phyloP scores from a whole-genome alignment of 2,888 invertebrate genomes.

The Lycaena phlaeas region DNA sequence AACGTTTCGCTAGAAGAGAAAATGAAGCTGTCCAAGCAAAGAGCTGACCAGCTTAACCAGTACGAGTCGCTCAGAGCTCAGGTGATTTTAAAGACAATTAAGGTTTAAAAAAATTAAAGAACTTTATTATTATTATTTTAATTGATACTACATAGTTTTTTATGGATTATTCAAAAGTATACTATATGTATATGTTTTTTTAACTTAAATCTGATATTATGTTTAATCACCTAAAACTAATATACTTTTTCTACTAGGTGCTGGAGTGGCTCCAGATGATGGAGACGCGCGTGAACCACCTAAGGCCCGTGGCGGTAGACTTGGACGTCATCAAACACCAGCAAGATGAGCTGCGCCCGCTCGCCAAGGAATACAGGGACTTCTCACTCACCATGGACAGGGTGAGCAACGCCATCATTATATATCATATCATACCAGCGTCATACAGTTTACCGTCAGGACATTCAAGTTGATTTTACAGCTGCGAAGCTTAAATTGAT shows the following conservation, averaged over 20 bases:
- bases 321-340: constrained; percentile 88
- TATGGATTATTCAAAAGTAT: not conserved
- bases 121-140: no score
- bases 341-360: constrained; percentile 86
- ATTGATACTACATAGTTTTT: no score
- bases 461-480: no score
- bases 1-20: constrained; percentile 87
- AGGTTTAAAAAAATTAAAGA: no score
- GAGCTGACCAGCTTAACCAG: constrained; percentile 88
- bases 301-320: constrained; percentile 91
- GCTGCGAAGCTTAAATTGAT: no score
- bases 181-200: no score
- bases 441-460: no score
- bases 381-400: constrained; percentile 90
- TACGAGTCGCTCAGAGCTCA: constrained; percentile 89
- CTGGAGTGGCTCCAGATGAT: constrained; percentile 88
- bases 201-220: no score
- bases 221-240: no score
- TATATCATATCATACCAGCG: no score
- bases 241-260: no score
- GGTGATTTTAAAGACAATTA: constrained; percentile 32
- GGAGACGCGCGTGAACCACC: constrained; percentile 81
- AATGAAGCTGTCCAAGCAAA: constrained; percentile 84
- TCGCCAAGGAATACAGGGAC: constrained; percentile 91
- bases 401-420: constrained; percentile 49